These are phyloP conservation scores for Xestia rhomboidea DNA, from an alignment of 2,888 invertebrate species.

Conservation along the genomic window DNA sequence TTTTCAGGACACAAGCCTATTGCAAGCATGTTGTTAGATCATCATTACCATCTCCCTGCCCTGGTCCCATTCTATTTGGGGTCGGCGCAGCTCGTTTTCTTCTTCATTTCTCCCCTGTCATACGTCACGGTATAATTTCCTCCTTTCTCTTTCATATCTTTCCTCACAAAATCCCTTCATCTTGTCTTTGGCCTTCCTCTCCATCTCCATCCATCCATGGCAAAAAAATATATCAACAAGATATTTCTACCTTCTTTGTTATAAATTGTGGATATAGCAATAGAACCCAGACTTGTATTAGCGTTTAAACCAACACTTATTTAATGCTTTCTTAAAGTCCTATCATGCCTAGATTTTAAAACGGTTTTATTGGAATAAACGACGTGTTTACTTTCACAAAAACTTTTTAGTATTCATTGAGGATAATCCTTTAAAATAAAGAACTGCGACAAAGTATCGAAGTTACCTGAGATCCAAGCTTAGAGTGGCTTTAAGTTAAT, in stretches of 20 bases:
- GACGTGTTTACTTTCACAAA: neutral
- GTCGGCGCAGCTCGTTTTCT: too few species aligned
- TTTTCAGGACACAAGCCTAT: too few species aligned
- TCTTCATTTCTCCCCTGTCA: too few species aligned
- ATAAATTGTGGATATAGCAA: neutral
- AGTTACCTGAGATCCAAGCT: slow-evolving; percentile 22
- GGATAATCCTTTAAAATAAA: slow-evolving; percentile 44
- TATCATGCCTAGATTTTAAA: slow-evolving; percentile 1
- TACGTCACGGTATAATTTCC: too few species aligned
- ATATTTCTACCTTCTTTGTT: neutral
- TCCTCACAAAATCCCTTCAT: too few species aligned
- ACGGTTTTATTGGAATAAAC: slow-evolving; percentile 16
- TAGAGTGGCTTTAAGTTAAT: slow-evolving; percentile 29
- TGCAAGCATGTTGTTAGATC: neutral
- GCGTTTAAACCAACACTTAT: neutral
- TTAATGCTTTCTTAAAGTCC: neutral
- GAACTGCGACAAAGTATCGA: slow-evolving; percentile 11
- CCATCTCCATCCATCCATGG: too few species aligned
- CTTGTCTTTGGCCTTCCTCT: too few species aligned
- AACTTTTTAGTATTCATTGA: slow-evolving; percentile 43
- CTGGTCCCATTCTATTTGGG: too few species aligned
- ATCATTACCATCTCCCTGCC: too few species aligned
- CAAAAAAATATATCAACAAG: neutral
- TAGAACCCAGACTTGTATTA: neutral
- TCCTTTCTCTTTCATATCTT: too few species aligned